A percentile compares a stretch with the other conserved stretches of the same genome.
phyloP scores from a whole-genome alignment of 2,797 vertebrate genomes.

The Benthosema pterotum region DNA sequence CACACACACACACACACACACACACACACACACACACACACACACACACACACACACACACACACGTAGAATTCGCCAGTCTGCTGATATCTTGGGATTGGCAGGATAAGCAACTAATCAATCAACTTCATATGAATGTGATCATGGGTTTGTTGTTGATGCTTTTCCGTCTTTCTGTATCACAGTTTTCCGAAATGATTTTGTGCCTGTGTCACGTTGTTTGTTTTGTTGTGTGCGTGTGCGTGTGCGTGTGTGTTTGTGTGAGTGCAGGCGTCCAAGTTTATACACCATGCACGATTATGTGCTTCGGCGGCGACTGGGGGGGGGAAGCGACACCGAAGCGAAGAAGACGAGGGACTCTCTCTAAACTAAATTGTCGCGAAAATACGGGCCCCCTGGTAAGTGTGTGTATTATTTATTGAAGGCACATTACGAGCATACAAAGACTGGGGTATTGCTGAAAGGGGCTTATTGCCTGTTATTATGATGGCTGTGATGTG shows the following conservation, averaged over 20 bases:
- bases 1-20: slow-evolving; percentile 3
- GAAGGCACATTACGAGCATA: slow-evolving; percentile 67
- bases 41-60: not conserved
- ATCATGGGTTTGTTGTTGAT: slow-evolving; percentile 22
- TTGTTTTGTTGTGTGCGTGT: slow-evolving; percentile 10
- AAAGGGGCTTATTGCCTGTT: slow-evolving; percentile 69
- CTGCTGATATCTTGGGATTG: no score
- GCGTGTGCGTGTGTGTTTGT: slow-evolving; percentile 39
- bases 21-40: not conserved
- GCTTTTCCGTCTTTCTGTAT: slow-evolving; percentile 22
- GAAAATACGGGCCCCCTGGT: slow-evolving; percentile 68
- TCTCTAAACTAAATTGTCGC: slow-evolving; percentile 63
- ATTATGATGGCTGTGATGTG: slow-evolving; percentile 64
- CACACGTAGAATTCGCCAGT: no score
- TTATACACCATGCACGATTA: slow-evolving; percentile 39
- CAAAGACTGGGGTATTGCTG: slow-evolving; percentile 64
- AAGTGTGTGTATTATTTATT: slow-evolving; percentile 75
- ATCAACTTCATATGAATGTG: not conserved
- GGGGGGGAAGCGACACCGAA: slow-evolving; percentile 26
- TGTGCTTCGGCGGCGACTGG: slow-evolving; percentile 38
- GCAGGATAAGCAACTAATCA: no score
- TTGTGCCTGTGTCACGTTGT: not conserved
- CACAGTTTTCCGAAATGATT: slow-evolving; percentile 40
- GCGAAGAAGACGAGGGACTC: slow-evolving; percentile 38
- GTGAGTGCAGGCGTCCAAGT: not conserved